Evolutionary conservation across 92 coral and sea anemone species (phyloP).

Genomic region (Pocillopora grandis): DNA sequence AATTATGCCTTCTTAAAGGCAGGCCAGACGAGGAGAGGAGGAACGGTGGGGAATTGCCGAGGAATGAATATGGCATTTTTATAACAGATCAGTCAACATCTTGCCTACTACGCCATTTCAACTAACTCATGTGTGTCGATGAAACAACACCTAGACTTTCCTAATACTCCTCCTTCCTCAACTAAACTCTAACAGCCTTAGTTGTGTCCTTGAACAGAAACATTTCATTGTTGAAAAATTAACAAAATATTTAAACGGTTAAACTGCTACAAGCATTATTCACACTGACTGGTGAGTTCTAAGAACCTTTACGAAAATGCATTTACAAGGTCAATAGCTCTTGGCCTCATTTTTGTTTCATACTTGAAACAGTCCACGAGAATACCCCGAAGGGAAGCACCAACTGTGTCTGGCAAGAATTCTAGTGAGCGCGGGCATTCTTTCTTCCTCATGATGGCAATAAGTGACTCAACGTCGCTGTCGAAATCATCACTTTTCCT

Average conservation of each 20-base stretch:
- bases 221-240: neutral
- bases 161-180: neutral
- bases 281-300: neutral
- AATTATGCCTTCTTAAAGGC: too few species aligned
- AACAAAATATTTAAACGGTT: neutral
- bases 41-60: neutral
- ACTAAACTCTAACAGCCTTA: neutral
- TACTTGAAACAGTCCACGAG: conserved; percentile 53
- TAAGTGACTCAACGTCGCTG: conserved; percentile 19
- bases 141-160: neutral
- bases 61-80: too few species aligned
- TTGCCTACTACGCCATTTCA: neutral
- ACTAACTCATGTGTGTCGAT: neutral
- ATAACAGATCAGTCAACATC: neutral
- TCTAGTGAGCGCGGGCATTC: conserved; percentile 36
- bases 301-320: conserved; percentile 30
- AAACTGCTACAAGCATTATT: neutral
- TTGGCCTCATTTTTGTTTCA: conserved; percentile 38
- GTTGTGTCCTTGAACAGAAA: neutral
- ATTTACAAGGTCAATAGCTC: conserved; percentile 55
- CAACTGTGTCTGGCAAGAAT: conserved; percentile 23
- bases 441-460: conserved; percentile 30
- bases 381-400: conserved; percentile 40
- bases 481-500: conserved; percentile 1
- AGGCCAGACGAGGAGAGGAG: neutral